These are phyloP conservation scores for Anas capensis DNA, from an alignment of 2,797 vertebrate species.

Conservation along the genomic window DNA sequence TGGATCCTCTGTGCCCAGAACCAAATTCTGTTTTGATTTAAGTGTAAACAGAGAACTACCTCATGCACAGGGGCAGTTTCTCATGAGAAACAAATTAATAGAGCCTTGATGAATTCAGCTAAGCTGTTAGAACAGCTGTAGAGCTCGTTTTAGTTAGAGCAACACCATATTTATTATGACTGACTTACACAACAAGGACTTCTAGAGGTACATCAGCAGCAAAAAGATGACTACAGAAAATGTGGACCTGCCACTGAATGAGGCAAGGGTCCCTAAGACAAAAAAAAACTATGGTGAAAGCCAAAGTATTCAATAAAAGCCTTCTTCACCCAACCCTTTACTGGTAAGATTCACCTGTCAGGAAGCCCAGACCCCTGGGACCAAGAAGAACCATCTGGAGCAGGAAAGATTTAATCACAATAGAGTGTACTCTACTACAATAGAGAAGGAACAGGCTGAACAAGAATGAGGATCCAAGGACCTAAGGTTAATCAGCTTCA, in stretches of 20 bases:
- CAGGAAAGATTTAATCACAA: not conserved
- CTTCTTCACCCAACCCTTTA: not conserved
- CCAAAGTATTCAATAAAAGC: not conserved
- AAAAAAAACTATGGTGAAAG: not conserved
- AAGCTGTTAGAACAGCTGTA: not conserved
- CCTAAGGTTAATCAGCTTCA: not conserved
- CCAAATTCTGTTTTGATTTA: not conserved
- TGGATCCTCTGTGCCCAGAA: not conserved
- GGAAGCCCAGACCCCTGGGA: not conserved
- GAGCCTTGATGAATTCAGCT: not conserved
- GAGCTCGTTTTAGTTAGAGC: not conserved
- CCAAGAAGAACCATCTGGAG: not conserved
- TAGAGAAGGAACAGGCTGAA: not conserved
- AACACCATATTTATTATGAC: not conserved
- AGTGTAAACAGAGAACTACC: not conserved
- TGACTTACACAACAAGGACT: not conserved
- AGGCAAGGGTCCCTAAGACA: not conserved
- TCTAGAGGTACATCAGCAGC: not conserved
- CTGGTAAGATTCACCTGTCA: not conserved
- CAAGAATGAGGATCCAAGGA: not conserved
- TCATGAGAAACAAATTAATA: not conserved
- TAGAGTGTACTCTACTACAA: not conserved
- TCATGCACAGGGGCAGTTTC: too few relatives aligned
- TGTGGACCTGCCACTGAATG: accelerated
- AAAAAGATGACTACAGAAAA: not conserved